A percentile compares a stretch with the other conserved stretches of the same genome.
These are phyloP conservation scores for Dicrurus megarhynchus DNA, from an alignment of 2,113 vertebrate genomes.

Conservation along the genomic window DNA sequence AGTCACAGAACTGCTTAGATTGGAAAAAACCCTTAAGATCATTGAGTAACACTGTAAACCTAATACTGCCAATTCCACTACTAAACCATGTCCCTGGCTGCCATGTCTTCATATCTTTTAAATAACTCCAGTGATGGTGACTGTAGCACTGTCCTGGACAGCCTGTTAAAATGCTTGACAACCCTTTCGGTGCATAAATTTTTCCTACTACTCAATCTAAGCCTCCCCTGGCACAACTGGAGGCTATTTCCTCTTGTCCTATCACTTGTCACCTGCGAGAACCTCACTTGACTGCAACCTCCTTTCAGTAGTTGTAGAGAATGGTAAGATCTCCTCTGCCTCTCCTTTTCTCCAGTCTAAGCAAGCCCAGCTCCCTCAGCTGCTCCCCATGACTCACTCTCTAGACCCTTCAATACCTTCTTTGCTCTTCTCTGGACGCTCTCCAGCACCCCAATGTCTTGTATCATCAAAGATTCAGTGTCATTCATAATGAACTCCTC, in stretches of 20 bases:
- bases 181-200: not conserved
- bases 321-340: not conserved
- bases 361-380: not conserved
- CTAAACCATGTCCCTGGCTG: not conserved
- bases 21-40: not conserved
- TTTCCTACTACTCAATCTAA: not conserved
- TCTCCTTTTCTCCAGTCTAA: not conserved
- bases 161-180: not conserved
- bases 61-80: not conserved
- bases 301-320: not conserved
- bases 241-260: not conserved
- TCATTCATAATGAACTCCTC: not conserved
- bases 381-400: not conserved
- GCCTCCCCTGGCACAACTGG: not conserved
- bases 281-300: not conserved
- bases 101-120: not conserved
- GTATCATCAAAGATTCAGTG: not conserved
- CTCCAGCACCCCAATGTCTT: not conserved
- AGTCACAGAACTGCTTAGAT: fast-evolving
- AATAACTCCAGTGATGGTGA: not conserved
- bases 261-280: not conserved
- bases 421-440: not conserved
- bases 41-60: not conserved
- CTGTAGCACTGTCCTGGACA: not conserved
- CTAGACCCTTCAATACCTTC: not conserved